Evolutionary conservation across 2,113 vertebrate species (phyloP).

Genomic region (Phycodurus eques): DNA sequence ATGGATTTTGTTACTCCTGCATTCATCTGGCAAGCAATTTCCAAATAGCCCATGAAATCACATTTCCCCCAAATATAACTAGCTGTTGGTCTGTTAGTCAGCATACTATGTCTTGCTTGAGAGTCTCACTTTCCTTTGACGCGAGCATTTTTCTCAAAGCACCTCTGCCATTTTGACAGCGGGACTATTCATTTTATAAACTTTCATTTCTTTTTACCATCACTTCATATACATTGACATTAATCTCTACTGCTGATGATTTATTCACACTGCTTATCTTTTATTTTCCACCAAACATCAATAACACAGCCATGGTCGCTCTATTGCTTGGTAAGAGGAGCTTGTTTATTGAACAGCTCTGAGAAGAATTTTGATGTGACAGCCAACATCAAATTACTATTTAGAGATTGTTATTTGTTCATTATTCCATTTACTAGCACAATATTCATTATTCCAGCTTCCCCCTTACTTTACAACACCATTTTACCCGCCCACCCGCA

Average conservation of each 20-base stretch:
- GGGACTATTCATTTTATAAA: constrained; percentile 14
- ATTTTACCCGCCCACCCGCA: neutral
- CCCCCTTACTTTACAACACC: neutral
- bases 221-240: constrained; percentile 3
- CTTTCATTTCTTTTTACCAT: constrained; percentile 16
- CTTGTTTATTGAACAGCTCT: constrained; percentile 29
- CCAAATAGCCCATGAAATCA: neutral
- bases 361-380: constrained; percentile 11
- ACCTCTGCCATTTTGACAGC: neutral
- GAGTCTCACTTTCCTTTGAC: constrained; percentile 16
- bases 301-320: neutral
- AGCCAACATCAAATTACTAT: constrained; percentile 22
- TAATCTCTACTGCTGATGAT: constrained; percentile 11
- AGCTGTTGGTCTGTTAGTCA: constrained; percentile 11
- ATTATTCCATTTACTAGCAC: neutral
- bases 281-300: constrained; percentile 17
- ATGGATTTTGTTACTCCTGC: constrained; percentile 44
- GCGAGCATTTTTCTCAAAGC: neutral
- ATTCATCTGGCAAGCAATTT: constrained; percentile 44
- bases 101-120: constrained; percentile 16
- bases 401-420: neutral
- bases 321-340: neutral
- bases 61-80: constrained; percentile 1
- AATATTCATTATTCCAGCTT: neutral
- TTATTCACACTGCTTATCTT: constrained; percentile 14